Percentiles rank a stretch among this genome's conserved stretches.
Conservation (phyloP, 2,113 vertebrate genomes). For the Gymnarchus niloticus region DNA sequence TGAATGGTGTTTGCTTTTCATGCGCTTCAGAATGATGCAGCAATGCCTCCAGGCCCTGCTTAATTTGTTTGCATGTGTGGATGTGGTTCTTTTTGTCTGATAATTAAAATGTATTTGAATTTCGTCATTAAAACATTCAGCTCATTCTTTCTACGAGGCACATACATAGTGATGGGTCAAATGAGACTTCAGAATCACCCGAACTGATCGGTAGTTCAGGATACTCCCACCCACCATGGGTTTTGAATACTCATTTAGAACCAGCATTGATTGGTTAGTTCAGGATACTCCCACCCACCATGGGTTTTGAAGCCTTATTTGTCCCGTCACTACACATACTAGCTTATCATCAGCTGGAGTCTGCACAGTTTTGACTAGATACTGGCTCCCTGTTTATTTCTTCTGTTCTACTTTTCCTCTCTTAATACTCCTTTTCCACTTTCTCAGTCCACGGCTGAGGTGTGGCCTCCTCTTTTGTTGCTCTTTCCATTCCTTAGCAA, state of each 20-base stretch:
- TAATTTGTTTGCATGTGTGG: neutral
- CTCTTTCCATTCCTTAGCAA: neutral
- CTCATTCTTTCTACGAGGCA: neutral
- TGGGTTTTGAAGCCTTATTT: too few relatives aligned
- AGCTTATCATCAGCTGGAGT: neutral
- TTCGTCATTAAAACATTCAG: constrained; percentile 11
- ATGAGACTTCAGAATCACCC: too few relatives aligned
- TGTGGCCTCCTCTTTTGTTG: neutral
- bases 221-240: too few relatives aligned
- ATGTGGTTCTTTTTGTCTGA: neutral
- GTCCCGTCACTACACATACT: too few relatives aligned
- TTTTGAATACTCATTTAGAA: too few relatives aligned
- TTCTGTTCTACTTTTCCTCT: neutral
- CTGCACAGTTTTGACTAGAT: neutral
- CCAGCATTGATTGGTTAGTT: too few relatives aligned
- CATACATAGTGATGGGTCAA: too few relatives aligned
- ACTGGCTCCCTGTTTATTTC: neutral
- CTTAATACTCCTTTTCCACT: neutral
- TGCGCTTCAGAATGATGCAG: neutral
- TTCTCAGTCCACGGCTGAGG: neutral
- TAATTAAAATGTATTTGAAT: neutral
- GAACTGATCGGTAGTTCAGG: too few relatives aligned
- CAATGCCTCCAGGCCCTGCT: neutral
- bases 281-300: too few relatives aligned
- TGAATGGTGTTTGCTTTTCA: neutral